A percentile compares a stretch with the other conserved stretches of the same genome.
Evolutionary conservation across 2,113 vertebrate species (phyloP).

Genomic region (Myiozetetes cayanensis): DNA sequence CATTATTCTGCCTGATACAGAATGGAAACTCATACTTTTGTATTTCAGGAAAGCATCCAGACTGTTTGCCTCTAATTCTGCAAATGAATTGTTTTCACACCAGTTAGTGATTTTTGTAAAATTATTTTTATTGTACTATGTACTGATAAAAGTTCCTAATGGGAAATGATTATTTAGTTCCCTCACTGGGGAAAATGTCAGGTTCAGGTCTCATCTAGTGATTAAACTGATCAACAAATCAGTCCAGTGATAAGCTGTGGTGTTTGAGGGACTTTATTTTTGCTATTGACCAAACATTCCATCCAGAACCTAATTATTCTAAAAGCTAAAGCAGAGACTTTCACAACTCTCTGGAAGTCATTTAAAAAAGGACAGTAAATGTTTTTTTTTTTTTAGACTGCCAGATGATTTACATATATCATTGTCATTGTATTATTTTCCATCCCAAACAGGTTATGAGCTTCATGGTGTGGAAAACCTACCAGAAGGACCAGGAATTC

Average conservation of each 20-base stretch:
- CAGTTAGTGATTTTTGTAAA: not conserved
- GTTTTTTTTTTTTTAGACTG: not conserved
- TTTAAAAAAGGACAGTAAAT: not conserved
- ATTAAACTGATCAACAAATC: not conserved
- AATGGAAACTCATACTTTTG: not conserved
- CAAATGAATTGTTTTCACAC: not conserved
- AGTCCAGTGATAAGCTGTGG: not conserved
- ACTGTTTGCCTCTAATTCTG: not conserved
- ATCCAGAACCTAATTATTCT: not conserved
- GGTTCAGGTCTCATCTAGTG: not conserved
- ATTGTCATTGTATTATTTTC: constrained; percentile 11
- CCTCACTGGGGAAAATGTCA: not conserved
- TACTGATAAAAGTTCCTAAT: not conserved
- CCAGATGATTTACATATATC: not conserved
- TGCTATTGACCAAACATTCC: not conserved
- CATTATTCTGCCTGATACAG: not conserved
- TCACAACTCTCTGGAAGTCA: not conserved
- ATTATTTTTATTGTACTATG: not conserved
- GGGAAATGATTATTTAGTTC: not conserved
- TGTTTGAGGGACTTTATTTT: not conserved
- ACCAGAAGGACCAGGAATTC: constrained; percentile 86
- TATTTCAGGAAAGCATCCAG: not conserved
- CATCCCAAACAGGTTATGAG: constrained; percentile 75
- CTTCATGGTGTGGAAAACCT: constrained; percentile 77
- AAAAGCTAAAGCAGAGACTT: not conserved